Conservation (phyloP, 2,113 vertebrate species). For the Dinomys branickii region DNA sequence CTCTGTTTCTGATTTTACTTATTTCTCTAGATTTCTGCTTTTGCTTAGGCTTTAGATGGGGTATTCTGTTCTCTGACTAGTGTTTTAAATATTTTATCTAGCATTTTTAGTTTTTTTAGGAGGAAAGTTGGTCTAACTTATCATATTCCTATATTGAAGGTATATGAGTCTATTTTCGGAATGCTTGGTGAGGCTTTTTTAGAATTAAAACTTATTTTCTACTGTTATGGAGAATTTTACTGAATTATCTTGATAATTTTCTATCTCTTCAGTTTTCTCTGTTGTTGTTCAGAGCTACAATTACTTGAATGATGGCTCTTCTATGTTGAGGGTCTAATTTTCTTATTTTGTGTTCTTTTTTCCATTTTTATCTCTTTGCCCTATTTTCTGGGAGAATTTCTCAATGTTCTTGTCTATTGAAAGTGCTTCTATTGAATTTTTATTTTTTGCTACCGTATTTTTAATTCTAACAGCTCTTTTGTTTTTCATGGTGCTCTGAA, state of each 20-base stretch:
- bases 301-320: neutral
- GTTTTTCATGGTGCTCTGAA: neutral
- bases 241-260: neutral
- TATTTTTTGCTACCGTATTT: neutral
- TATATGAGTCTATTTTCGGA: neutral
- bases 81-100: neutral
- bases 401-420: neutral
- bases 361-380: constrained; percentile 9
- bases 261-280: neutral
- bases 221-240: neutral
- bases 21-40: neutral
- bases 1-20: neutral
- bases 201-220: neutral
- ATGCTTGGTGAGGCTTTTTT: neutral
- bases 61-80: neutral
- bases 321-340: neutral
- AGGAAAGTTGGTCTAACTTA: neutral
- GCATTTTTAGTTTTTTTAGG: neutral
- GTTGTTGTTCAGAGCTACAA: neutral
- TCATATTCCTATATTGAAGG: too few species aligned
- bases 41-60: neutral
- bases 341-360: neutral
- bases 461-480: neutral
- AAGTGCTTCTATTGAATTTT: constrained; percentile 12
- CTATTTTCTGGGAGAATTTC: constrained; percentile 19